Conservation (phyloP, 2,888 invertebrate genomes). For the Priocnemis perturbator region DNA sequence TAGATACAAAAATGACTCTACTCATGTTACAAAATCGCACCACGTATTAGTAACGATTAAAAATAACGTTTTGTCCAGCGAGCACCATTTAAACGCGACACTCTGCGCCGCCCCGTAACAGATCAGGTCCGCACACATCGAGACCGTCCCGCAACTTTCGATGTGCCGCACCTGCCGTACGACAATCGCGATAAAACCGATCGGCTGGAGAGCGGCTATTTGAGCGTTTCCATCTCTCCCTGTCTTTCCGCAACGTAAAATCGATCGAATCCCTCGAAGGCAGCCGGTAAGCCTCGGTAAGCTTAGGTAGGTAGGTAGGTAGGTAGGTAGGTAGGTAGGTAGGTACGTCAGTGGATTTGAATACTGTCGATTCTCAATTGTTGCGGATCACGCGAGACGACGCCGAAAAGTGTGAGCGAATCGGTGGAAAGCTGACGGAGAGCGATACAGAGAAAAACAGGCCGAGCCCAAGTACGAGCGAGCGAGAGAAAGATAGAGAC, state of each 20-base stretch:
- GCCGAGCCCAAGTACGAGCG: slow-evolving; percentile 9
- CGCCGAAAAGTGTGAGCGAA: slow-evolving; percentile 26
- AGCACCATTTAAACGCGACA: no score
- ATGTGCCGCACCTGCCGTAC: slow-evolving; percentile 14
- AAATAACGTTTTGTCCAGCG: no score
- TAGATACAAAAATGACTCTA: no score
- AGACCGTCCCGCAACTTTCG: slow-evolving; percentile 19
- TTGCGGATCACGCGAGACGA: slow-evolving; percentile 57
- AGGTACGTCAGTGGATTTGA: slow-evolving; percentile 62
- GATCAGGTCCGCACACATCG: not conserved
- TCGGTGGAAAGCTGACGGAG: slow-evolving; percentile 13
- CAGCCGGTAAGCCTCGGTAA: slow-evolving; percentile 40
- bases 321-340: slow-evolving; percentile 37
- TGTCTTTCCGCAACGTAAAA: slow-evolving; percentile 54
- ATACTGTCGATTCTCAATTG: slow-evolving; percentile 69
- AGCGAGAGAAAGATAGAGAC: slow-evolving; percentile 4
- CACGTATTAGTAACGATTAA: no score
- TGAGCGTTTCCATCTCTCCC: not conserved
- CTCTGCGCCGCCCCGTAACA: no score
- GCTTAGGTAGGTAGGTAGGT: slow-evolving; percentile 17
- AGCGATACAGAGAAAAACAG: slow-evolving; percentile 31
- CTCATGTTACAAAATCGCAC: no score
- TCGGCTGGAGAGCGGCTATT: slow-evolving; percentile 19
- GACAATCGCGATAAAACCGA: slow-evolving; percentile 23
- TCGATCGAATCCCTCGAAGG: slow-evolving; percentile 58